Evolutionary conservation across 2,113 vertebrate genomes (phyloP).

Genomic region (Triplophysa dalaica): DNA sequence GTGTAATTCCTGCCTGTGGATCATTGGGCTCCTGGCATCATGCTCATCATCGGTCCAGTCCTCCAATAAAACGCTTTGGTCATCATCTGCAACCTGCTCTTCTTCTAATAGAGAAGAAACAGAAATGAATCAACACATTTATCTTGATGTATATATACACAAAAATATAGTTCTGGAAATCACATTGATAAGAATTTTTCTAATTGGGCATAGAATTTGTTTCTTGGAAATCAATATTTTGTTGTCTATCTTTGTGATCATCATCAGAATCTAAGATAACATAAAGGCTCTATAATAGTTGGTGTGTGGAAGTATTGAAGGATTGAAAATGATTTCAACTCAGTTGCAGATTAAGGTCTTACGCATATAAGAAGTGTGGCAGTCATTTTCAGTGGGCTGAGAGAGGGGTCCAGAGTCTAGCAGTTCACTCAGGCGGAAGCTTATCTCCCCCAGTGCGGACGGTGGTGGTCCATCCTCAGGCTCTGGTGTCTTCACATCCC

Average conservation of each 20-base stretch:
- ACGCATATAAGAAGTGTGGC: conserved; percentile 49
- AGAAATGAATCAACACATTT: neutral
- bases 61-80: conserved; percentile 35
- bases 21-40: neutral
- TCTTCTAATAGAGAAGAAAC: conserved; percentile 15
- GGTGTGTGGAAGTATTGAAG: neutral
- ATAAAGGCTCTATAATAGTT: neutral
- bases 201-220: too few relatives aligned
- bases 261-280: conserved; percentile 26
- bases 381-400: conserved; percentile 45
- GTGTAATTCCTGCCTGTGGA: conserved; percentile 21
- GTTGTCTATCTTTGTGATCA: neutral
- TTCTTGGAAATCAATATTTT: too few relatives aligned
- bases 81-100: conserved; percentile 30
- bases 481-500: conserved; percentile 51
- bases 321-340: neutral
- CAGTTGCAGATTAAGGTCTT: conserved; percentile 3
- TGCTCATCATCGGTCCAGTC: conserved; percentile 44
- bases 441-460: conserved; percentile 48
- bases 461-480: conserved; percentile 37
- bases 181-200: too few relatives aligned
- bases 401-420: conserved; percentile 51
- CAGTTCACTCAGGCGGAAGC: conserved; percentile 47
- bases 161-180: too few relatives aligned
- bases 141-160: too few relatives aligned